Evolutionary conservation across 2,797 vertebrate genomes (phyloP).

Genomic region (Loriculus beryllinus): DNA sequence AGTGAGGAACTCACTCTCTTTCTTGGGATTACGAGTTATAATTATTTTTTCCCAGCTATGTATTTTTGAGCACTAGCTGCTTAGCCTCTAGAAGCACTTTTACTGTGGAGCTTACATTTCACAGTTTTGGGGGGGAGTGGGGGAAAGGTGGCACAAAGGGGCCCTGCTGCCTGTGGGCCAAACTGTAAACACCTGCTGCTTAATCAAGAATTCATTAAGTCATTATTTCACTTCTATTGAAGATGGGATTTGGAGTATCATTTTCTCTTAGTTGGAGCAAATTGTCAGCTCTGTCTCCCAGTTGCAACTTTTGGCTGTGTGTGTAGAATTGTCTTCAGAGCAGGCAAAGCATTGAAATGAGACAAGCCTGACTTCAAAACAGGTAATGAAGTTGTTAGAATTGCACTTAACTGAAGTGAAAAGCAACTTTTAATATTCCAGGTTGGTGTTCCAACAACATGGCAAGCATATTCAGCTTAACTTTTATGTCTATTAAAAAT

Average conservation of each 20-base stretch:
- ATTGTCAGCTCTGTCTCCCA: not conserved
- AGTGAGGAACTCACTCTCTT: not conserved
- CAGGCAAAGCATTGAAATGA: not conserved
- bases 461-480: not conserved
- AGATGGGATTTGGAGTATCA: not conserved
- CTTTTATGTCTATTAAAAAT: not conserved
- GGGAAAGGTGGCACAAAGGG: not conserved
- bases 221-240: not conserved
- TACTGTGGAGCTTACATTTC: not conserved
- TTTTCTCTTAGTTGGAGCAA: not conserved
- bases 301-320: not conserved
- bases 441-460: not conserved
- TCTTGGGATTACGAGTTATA: not conserved
- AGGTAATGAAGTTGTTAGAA: not conserved
- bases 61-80: not conserved
- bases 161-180: not conserved
- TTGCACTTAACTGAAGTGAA: not conserved
- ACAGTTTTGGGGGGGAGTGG: fast-evolving
- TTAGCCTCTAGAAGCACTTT: not conserved
- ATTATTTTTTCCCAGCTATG: not conserved
- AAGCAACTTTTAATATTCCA: not conserved
- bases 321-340: not conserved
- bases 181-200: not conserved
- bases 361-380: not conserved
- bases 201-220: not conserved